These are phyloP conservation scores for Mungos mungo DNA, from an alignment of 2,113 vertebrate species.

Conservation along the genomic window DNA sequence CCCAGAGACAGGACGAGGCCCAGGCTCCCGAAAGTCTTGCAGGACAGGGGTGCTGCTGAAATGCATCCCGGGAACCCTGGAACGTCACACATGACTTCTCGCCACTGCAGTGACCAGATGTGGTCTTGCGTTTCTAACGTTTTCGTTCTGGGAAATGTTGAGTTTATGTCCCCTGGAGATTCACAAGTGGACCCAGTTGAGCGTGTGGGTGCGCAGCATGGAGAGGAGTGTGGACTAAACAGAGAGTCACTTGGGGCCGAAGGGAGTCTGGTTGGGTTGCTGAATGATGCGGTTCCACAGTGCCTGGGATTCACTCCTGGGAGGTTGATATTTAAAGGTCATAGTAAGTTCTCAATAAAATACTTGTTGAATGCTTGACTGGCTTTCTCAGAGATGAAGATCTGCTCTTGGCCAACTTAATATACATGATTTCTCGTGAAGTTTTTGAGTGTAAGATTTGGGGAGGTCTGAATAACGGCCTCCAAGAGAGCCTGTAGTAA, in stretches of 20 bases:
- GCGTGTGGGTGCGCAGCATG: not conserved
- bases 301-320: not conserved
- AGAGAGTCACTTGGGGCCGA: not conserved
- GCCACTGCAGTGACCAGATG: no score
- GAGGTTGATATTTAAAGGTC: not conserved
- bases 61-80: not conserved
- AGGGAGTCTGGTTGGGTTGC: no score
- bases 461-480: not conserved
- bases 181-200: no score
- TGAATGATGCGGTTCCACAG: no score
- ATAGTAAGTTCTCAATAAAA: not conserved
- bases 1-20: not conserved
- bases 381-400: not conserved
- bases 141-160: not conserved
- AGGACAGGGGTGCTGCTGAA: no score
- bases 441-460: not conserved
- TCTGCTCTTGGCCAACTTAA: not conserved
- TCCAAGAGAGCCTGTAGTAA: no score
- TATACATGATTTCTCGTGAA: not conserved
- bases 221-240: not conserved
- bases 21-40: not conserved
- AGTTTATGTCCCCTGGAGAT: not conserved
- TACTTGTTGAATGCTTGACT: not conserved
- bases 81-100: not conserved
- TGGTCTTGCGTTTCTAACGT: not conserved